A percentile compares a stretch with the other conserved stretches of the same genome.
phyloP scores from a whole-genome alignment of 2,797 vertebrate species.

The Melanotaenia pygmaea region DNA sequence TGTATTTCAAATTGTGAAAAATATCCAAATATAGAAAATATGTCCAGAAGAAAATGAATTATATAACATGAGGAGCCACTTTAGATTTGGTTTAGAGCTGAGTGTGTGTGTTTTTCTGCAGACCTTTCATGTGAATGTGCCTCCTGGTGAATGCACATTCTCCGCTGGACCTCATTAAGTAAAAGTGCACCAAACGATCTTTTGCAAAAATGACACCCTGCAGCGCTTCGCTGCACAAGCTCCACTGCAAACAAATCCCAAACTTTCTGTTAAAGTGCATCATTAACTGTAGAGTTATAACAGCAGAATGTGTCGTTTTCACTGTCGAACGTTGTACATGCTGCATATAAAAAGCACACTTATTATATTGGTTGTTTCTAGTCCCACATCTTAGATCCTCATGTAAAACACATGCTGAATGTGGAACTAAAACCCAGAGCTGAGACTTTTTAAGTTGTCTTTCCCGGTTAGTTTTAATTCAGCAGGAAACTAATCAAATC shows the following conservation, averaged over 20 bases:
- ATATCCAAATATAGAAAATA: background rate
- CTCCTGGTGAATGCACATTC: slow-evolving; percentile 19
- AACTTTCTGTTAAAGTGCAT: slow-evolving; percentile 15
- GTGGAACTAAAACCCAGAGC: background rate
- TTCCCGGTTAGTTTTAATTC: slow-evolving; percentile 35
- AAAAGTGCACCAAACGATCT: slow-evolving; percentile 42
- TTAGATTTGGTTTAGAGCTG: slow-evolving; percentile 1
- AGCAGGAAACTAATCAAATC: slow-evolving; percentile 38
- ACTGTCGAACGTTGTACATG: background rate
- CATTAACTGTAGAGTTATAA: background rate
- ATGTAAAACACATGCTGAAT: background rate
- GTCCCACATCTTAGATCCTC: background rate
- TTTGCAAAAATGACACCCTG: slow-evolving; percentile 23
- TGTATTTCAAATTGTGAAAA: background rate
- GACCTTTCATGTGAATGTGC: slow-evolving; percentile 3
- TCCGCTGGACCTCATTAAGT: slow-evolving; percentile 38
- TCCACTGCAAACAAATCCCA: slow-evolving; percentile 6
- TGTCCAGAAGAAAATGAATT: background rate
- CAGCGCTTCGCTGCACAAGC: slow-evolving; percentile 37
- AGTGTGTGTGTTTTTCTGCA: slow-evolving; percentile 9
- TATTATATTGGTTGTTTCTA: background rate
- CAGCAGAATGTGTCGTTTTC: background rate
- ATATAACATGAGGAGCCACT: background rate
- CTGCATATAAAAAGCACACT: background rate
- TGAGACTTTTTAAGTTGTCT: slow-evolving; percentile 5